Evolutionary conservation across 2,113 vertebrate genomes (phyloP), one percentile per base, ranked within the genome.

Genomic region (Natator depressus): DNA sequence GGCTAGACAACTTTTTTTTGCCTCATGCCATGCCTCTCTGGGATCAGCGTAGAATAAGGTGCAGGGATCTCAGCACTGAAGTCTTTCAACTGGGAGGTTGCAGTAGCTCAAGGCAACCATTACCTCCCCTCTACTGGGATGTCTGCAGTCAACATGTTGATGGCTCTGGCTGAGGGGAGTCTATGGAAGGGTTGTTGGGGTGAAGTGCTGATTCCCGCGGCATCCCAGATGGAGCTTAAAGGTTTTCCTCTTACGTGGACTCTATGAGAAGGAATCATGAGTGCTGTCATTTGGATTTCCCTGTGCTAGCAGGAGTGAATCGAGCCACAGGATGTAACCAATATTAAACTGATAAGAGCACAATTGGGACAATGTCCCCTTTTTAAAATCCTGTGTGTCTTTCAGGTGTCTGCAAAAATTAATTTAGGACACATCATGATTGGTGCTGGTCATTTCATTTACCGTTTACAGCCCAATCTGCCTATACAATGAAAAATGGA

Each of bases 381-480:
- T 95, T 46, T 42, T 78, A 42, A n/a, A 3, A 4, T 6, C n/a
- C 47, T 29, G 25, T 4, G 80, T 72, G 17, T 38, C 65, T 38
- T n/a, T 69, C 31, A 65, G 62, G 8, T 35, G 13, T 65, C 7
- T 35, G 17, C 35, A 69, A 69, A n/a, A n/a, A n/a, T 69, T 69
- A n/a, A 69, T 69, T n/a, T 69, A 69, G 65, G 65, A 20, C 35
- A 17, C 65, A 38, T n/a, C 17, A 38, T 10, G 35, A 38, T 59
- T 53, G 51, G 24, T 13, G 8, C 31, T 86, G 42, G 13, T 24
- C 31, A 22, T 8, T 78, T 69, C 65, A 69, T 65, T 38, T 51
- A 38, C 0, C 1, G 13, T 80, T 90, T 80, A 29, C 25, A 69
- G 85, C 5, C 10, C 1, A 0, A 1, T 72, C 49, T 75, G 35